Evolutionary conservation across 2,797 vertebrate genomes (phyloP), one percentile per base, ranked within the genome.

Genomic region (Pangasius djambal): DNA sequence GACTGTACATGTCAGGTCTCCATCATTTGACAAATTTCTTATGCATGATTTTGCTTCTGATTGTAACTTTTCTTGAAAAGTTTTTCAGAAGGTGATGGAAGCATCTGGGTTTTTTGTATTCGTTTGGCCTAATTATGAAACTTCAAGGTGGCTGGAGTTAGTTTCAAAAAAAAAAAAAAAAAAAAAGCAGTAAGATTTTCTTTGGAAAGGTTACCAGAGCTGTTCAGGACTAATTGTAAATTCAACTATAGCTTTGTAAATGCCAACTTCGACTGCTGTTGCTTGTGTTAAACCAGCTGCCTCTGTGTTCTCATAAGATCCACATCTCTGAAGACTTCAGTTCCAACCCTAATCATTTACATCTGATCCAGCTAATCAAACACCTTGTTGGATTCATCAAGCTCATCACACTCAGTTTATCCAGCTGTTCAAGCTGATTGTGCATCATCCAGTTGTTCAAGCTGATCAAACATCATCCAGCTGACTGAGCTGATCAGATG

Each of bases 21-120:
- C 82, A 83, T 75, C 65, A 25, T 6, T 82, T 59, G 78, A 25
- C 55, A 59, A 4, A 25, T 37, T 40, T 65, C 40, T 65, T 83
- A 65, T 88, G 81, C 67, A 85, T 81, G 87, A 22, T 83, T 69
- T 87, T 59, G 87, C 50, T 89, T 69, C 50, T 61, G 82, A 91
- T 31, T 79, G 79, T 55, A 44, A 48, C n/a, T 72, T 59, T 79
- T 48, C 44, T 69, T 12, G 5, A 22, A 50, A 69, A 6, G 20
- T 31, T 70, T 85, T 85, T 70, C n/a, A 37, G 65, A 70, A 70
- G 31, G n/a, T 20, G 28, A n/a, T 63, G 4, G 40, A 22, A 84
- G 44, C 31, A 3, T 7, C 31, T 85, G 20, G 48, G 31, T 55
- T 72, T 55, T 72, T 70, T 16, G 18, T 70, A 31, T 37, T 0